phyloP scores from a whole-genome alignment of 2,797 vertebrate species.

The Darevskia mixta region DNA sequence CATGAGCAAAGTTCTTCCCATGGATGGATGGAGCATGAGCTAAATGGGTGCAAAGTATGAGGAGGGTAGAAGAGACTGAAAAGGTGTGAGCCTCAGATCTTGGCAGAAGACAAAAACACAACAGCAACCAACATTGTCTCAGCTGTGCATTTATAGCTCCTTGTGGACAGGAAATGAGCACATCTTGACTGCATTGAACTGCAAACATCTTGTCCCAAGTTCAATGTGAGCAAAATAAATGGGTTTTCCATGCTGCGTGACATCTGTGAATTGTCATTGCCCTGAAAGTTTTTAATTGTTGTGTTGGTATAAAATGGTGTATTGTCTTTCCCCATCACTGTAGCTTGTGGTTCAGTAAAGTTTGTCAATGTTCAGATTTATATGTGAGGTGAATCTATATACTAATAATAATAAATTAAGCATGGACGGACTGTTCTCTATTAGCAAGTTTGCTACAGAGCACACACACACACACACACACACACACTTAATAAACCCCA shows the following conservation, averaged over 20 bases:
- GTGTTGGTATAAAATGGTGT: background rate
- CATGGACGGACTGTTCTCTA: background rate
- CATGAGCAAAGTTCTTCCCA: background rate
- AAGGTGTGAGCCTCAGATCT: slow-evolving; percentile 10
- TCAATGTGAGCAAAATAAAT: background rate
- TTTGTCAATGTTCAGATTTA: background rate
- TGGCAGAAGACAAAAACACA: slow-evolving; percentile 33
- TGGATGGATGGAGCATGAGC: background rate
- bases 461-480: background rate
- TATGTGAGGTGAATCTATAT: background rate
- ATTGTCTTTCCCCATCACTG: background rate
- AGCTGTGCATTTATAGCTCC: background rate
- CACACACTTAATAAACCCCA: background rate
- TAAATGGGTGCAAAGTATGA: background rate
- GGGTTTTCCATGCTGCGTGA: background rate
- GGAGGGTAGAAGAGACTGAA: background rate
- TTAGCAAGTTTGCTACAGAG: background rate
- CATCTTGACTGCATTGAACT: background rate
- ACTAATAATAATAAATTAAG: background rate
- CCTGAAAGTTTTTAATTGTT: slow-evolving; percentile 10
- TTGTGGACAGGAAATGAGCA: slow-evolving; percentile 4
- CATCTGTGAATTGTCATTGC: background rate
- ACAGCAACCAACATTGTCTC: background rate
- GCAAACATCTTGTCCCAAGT: background rate
- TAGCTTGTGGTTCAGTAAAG: slow-evolving; percentile 4